Base-by-base conservation (phyloP, 2,797 vertebrate species). In the Neosilurus mollespiculum region DNA sequence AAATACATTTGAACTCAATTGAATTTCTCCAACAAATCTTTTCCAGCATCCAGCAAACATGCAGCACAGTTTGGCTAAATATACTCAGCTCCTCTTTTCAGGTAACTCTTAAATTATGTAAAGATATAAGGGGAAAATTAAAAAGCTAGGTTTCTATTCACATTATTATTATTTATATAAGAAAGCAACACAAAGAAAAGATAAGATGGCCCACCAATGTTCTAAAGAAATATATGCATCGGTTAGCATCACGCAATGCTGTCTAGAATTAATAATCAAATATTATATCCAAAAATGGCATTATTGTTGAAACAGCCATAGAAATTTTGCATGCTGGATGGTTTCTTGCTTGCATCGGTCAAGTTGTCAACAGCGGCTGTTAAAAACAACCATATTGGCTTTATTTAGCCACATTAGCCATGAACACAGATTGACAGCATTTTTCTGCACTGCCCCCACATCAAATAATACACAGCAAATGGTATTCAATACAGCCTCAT, bases 351-450 rank as follows among this genome's bases (percentile, higher is more conserved):
- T 16, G 12, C 75, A 80, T 64, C 77, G 56, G n/a, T 59, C 78
- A 51, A 90, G 94, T 94, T 92, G 92, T 87, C 94, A 93, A 95
- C 93, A 94, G 92, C 89, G 87, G 91, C 92, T 90, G 90, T 90
- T 93, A 92, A 95, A 96, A 95, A 95, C 89, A 95, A 93, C 90
- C 93, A 94, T 93, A 95, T 94, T 95, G 94, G 93, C 93, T 94
- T 94, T 93, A 94, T 94, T 94, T 95, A 94, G 95, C 94, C 93
- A 94, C 93, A 93, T 96, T 95, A 93, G 91, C 92, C 92, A 92
- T 92, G 92, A 94, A 93, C 94, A 94, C 92, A 94, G 93, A 95
- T 92, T 94, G 93, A 95, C 92, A 95, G 93, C 88, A 91, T 91
- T 93, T 91, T 90, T 91, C 91, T 89, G 91, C 91, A 93, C 76